Conservation (phyloP, 1,140 invertebrate genomes). For the Heliconius himera region DNA sequence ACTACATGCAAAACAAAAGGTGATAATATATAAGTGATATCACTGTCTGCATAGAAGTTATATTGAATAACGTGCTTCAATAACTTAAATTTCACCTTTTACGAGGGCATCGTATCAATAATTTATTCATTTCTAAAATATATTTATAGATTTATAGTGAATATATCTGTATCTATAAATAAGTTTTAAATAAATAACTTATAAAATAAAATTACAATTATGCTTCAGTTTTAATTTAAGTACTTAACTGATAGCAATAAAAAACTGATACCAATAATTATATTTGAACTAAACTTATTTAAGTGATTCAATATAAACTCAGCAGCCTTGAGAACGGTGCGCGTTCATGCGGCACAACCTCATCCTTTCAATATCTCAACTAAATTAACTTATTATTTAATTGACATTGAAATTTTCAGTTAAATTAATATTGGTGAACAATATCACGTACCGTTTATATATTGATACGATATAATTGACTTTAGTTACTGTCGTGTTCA, state of each 20-base stretch:
- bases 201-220: no score
- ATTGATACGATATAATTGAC: neutral
- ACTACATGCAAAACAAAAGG: no score
- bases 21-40: no score
- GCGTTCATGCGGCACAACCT: slow-evolving; percentile 39
- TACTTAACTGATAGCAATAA: neutral
- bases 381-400: slow-evolving; percentile 36
- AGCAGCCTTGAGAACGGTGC: slow-evolving; percentile 28
- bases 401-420: slow-evolving; percentile 43
- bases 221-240: neutral
- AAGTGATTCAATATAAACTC: slow-evolving; percentile 21
- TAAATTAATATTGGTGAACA: slow-evolving; percentile 28
- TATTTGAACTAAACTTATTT: neutral
- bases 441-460: slow-evolving; percentile 33
- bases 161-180: no score
- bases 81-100: no score
- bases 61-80: no score
- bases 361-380: slow-evolving; percentile 42
- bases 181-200: no score
- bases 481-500: neutral
- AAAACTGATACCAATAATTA: neutral
- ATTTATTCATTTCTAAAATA: no score
- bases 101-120: no score
- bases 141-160: no score
- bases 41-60: no score